Base-by-base conservation (phyloP, 2,888 invertebrate species). In the Pachliopta kotzebuea region DNA sequence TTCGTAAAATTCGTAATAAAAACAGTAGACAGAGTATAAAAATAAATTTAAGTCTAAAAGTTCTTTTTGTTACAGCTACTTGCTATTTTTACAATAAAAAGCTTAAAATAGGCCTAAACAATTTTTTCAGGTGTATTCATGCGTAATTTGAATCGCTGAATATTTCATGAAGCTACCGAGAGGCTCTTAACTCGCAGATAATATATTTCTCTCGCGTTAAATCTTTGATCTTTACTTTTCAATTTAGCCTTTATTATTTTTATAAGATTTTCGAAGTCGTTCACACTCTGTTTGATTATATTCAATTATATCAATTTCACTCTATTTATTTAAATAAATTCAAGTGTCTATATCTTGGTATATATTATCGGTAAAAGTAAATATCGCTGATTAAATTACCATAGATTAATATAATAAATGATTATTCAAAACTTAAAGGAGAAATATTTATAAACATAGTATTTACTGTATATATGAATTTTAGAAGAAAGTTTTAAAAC, bases 141-240 rank as follows among this genome's bases (percentile, higher is more conserved):
- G 60, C 60, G 60, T 60, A 60, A 60, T 60, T 31, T 42, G 31
- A 53, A 23, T 60, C 53, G 52, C 53, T 60, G 60, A 60, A 60
- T 60, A 60, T 60, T 60, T 60, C 60, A 60, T 60, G 60, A 53
- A 53, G 60, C 53, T 42, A 53, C 60, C 53, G 60, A 60, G 53
- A 52, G 53, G 60, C 37, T 53, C 60, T 60, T 60, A 60, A 60
- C 60, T 23, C 31, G 53, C 6, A 53, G 60, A 42, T 54, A 54
- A 54, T 60, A 23, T 53, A 53, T 53, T 60, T 24, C 53, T 53
- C 53, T 23, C 37, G 23, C 21, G 21, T 31, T n/a, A 60, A 60
- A 31, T 60, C 52, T 60, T 60, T 60, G 60, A 60, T 60, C 52
- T 60, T 52, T 31, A 60, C 50, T 37, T 60, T 53, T 60, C 52